phyloP scores from a whole-genome alignment of 2,888 invertebrate species.

The Brachycybe producta region DNA sequence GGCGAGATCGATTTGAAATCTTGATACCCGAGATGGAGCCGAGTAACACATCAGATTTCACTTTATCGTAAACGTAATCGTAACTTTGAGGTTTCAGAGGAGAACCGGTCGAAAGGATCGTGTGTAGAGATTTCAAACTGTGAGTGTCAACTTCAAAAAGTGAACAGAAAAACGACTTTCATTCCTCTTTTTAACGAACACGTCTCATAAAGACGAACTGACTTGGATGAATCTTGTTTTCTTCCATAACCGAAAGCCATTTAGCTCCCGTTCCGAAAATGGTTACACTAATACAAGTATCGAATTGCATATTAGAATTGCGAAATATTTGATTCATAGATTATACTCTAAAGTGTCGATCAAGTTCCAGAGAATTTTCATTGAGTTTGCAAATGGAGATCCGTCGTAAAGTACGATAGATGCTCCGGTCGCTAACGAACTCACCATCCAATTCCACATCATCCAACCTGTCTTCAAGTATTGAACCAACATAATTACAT shows the following conservation, averaged over 20 bases:
- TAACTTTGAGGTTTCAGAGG: constrained; percentile 41
- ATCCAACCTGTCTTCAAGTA: constrained; percentile 42
- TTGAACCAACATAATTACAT: not conserved
- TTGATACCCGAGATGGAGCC: constrained; percentile 38
- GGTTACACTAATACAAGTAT: constrained; percentile 38
- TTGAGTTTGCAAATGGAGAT: constrained; percentile 39
- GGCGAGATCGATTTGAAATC: not conserved
- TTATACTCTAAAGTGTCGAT: constrained; percentile 35
- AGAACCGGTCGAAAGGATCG: constrained; percentile 41
- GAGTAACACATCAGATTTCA: constrained; percentile 38
- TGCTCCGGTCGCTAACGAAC: constrained; percentile 36
- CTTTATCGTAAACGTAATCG: constrained; percentile 41
- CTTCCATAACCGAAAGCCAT: constrained; percentile 40
- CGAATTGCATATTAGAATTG: too few species aligned
- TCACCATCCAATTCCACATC: constrained; percentile 47
- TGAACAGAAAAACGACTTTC: not conserved
- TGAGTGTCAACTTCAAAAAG: constrained; percentile 33
- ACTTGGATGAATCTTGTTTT: constrained; percentile 35
- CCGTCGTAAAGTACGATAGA: constrained; percentile 44
- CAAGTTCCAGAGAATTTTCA: constrained; percentile 39
- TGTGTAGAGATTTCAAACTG: constrained; percentile 35
- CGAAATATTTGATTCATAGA: too few species aligned
- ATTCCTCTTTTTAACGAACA: not conserved
- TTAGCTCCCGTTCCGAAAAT: constrained; percentile 44
- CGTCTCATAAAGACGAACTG: constrained; percentile 17